phyloP scores from a whole-genome alignment of 2,888 invertebrate species.

The Isoperla grammatica region DNA sequence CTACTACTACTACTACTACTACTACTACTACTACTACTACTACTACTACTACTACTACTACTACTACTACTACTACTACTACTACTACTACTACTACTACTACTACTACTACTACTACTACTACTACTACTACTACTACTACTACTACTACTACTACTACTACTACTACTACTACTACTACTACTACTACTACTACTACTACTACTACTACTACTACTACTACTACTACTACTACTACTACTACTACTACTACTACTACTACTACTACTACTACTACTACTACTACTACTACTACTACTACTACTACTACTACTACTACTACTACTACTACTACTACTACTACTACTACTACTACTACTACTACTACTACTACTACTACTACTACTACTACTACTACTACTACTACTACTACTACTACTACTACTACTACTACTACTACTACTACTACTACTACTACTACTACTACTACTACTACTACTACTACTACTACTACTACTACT shows the following conservation, averaged over 20 bases:
- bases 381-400: slow-evolving; percentile 15
- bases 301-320: slow-evolving; percentile 15
- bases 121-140: slow-evolving; percentile 14
- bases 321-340: slow-evolving; percentile 14
- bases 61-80: slow-evolving; percentile 16
- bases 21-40: slow-evolving; percentile 14
- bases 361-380: slow-evolving; percentile 14
- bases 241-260: slow-evolving; percentile 15
- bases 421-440: slow-evolving; percentile 14
- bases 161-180: slow-evolving; percentile 15
- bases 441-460: slow-evolving; percentile 15
- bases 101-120: slow-evolving; percentile 15
- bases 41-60: slow-evolving; percentile 14
- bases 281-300: slow-evolving; percentile 15
- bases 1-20: slow-evolving; percentile 15
- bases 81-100: slow-evolving; percentile 14
- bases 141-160: slow-evolving; percentile 15
- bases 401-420: slow-evolving; percentile 15
- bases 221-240: slow-evolving; percentile 15
- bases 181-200: slow-evolving; percentile 14
- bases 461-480: slow-evolving; percentile 15
- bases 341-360: slow-evolving; percentile 16
- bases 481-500: slow-evolving; percentile 15
- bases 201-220: slow-evolving; percentile 15
- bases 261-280: slow-evolving; percentile 14